Conservation (phyloP, 2,113 vertebrate genomes). For the Mirza zaza region DNA sequence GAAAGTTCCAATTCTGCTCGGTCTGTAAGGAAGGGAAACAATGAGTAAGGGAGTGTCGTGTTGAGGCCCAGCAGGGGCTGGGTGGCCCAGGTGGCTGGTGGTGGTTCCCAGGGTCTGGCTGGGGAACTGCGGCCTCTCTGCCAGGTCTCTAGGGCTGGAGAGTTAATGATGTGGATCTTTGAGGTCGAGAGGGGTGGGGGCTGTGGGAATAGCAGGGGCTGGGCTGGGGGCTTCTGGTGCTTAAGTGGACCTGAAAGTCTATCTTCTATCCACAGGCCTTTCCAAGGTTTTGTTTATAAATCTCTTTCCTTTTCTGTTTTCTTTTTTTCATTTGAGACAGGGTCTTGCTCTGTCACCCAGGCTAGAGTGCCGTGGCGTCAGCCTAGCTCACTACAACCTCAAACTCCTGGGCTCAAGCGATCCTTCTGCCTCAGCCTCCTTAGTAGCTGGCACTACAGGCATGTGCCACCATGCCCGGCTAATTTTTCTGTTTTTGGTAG, state of each 20-base stretch:
- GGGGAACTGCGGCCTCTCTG: not conserved
- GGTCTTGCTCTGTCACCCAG: too few species aligned
- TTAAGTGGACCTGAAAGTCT: not conserved
- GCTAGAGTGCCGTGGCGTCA: too few species aligned
- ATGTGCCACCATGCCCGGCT: fast-evolving
- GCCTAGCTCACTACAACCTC: too few species aligned
- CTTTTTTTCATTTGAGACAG: too few species aligned
- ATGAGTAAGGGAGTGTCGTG: not conserved
- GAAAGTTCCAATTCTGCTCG: not conserved
- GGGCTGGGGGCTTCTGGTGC: not conserved
- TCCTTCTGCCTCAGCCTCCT: too few species aligned
- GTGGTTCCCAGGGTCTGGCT: not conserved
- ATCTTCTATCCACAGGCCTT: not conserved
- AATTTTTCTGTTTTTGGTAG: not conserved
- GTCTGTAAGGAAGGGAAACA: not conserved
- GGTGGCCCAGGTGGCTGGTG: not conserved
- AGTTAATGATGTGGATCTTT: not conserved
- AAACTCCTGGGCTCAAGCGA: too few species aligned
- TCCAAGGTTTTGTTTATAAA: not conserved
- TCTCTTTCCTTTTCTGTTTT: not conserved
- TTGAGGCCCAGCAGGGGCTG: not conserved
- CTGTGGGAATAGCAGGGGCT: not conserved
- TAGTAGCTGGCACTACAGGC: too few species aligned
- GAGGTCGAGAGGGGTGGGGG: not conserved
- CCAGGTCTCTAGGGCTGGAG: not conserved